phyloP scores from a whole-genome alignment of 2,113 vertebrate genomes.

The Carlito syrichta region DNA sequence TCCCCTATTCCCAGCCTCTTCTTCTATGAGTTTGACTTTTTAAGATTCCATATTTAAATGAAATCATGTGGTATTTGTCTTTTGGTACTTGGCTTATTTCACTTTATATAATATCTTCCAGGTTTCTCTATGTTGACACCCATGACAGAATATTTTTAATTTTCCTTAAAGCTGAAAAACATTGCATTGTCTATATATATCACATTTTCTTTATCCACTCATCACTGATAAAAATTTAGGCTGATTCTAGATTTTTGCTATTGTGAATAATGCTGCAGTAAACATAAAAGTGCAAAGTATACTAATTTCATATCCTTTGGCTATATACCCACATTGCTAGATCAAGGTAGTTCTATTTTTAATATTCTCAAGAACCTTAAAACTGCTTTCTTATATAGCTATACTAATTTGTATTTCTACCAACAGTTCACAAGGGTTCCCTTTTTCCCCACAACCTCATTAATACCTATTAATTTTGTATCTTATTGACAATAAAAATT shows the following conservation, averaged over 20 bases:
- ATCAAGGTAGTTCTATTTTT: neutral
- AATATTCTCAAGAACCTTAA: neutral
- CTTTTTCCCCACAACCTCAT: neutral
- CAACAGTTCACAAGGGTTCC: neutral
- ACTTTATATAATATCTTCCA: neutral
- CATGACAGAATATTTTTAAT: neutral
- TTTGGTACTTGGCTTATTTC: neutral
- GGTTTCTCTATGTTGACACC: neutral
- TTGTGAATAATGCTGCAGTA: neutral
- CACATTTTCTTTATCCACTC: neutral
- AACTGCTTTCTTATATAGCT: neutral
- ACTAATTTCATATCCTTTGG: neutral
- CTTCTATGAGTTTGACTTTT: neutral
- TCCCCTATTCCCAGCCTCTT: fast-evolving
- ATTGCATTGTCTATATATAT: no score
- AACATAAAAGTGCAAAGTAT: neutral
- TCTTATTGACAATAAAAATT: neutral
- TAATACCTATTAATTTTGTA: neutral
- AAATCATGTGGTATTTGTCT: neutral
- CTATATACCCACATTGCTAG: neutral
- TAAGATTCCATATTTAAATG: neutral
- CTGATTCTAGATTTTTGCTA: neutral
- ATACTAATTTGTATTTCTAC: neutral
- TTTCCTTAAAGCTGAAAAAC: neutral
- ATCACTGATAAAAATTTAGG: neutral